Evolutionary conservation across 2,888 invertebrate genomes (phyloP).

Genomic region (Diadromus collaris): DNA sequence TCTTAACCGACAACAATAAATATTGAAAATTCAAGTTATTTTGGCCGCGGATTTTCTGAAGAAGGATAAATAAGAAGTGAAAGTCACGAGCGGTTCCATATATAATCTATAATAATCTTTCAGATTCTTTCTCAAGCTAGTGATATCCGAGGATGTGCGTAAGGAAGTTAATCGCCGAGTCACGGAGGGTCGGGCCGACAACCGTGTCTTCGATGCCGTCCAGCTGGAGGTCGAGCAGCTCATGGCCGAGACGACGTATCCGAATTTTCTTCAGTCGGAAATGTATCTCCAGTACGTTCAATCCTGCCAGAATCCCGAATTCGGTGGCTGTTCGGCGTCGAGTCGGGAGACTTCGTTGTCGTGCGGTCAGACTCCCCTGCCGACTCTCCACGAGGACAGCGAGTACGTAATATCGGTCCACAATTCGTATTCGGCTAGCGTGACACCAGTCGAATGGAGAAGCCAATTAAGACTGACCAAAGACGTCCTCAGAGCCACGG

Average conservation of each 20-base stretch:
- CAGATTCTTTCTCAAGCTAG: slow-evolving; percentile 90
- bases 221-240: slow-evolving; percentile 91
- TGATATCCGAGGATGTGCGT: slow-evolving; percentile 91
- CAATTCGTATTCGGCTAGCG: slow-evolving; percentile 74
- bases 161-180: slow-evolving; percentile 88
- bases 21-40: slow-evolving; percentile 1
- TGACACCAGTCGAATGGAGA: slow-evolving; percentile 79
- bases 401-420: slow-evolving; percentile 82
- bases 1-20: no score
- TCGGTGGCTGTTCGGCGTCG: slow-evolving; percentile 76
- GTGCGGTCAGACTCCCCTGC: slow-evolving; percentile 84
- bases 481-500: slow-evolving; percentile 90
- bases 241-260: slow-evolving; percentile 94
- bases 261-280: slow-evolving; percentile 95
- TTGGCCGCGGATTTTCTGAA: background rate
- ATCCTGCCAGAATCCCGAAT: slow-evolving; percentile 82
- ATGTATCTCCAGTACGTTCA: slow-evolving; percentile 93
- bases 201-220: slow-evolving; percentile 92
- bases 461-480: slow-evolving; percentile 86
- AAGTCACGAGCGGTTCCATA: no score
- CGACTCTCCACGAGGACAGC: slow-evolving; percentile 93
- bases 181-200: slow-evolving; percentile 87
- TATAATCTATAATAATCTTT: no score
- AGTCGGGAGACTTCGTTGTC: slow-evolving; percentile 80
- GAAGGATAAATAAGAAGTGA: no score